Percentiles rank a stretch among this genome's conserved stretches.
Conservation (phyloP, 2,113 vertebrate species). For the Gasterosteus nipponicus region DNA sequence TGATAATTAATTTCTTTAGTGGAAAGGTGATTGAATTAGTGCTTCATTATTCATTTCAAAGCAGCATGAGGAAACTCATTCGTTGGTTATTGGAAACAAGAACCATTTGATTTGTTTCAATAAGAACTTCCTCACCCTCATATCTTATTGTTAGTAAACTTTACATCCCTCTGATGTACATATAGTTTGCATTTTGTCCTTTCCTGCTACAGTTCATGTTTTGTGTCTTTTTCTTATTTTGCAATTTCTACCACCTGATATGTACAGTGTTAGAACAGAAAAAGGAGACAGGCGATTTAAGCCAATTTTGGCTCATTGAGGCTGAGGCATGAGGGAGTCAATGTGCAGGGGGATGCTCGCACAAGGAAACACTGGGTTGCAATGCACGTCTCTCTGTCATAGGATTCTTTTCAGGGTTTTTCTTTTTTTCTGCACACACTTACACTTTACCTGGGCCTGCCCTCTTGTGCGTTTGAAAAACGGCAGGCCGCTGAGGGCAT, state of each 20-base stretch:
- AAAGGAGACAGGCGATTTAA: neutral
- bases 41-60: slow-evolving; percentile 22
- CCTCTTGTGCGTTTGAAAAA: slow-evolving; percentile 47
- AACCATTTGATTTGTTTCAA: slow-evolving; percentile 5
- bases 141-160: slow-evolving; percentile 1
- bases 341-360: neutral
- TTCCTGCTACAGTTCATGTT: neutral
- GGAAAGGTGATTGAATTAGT: slow-evolving; percentile 33
- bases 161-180: neutral
- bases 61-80: slow-evolving; percentile 2
- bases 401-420: neutral
- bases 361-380: neutral
- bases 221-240: neutral
- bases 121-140: neutral
- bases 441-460: neutral
- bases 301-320: neutral
- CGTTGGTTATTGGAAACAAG: slow-evolving; percentile 16
- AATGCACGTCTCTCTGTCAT: slow-evolving; percentile 1
- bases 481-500: slow-evolving; percentile 32
- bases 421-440: neutral
- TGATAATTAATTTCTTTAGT: neutral
- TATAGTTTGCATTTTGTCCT: neutral
- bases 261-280: neutral
- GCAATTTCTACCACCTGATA: neutral
- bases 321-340: neutral